phyloP scores from a whole-genome alignment of 2,797 vertebrate genomes.

The Protonibea diacanthus region DNA sequence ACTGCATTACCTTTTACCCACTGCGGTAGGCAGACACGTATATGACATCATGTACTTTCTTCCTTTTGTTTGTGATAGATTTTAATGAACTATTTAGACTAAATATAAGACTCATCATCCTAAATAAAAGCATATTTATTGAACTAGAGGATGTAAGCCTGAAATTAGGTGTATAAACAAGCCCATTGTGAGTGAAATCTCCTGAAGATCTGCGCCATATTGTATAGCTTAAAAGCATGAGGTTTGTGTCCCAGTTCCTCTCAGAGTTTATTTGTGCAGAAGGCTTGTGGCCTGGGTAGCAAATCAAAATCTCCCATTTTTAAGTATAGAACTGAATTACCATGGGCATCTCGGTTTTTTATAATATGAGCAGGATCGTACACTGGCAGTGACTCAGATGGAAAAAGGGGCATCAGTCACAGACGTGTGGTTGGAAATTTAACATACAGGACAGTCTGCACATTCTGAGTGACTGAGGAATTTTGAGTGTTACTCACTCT shows the following conservation, averaged over 20 bases:
- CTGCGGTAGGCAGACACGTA: too few relatives aligned
- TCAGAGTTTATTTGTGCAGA: constrained; percentile 49
- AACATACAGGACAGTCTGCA: constrained; percentile 58
- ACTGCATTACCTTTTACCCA: too few relatives aligned
- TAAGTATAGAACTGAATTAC: constrained; percentile 48
- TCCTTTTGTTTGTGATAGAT: too few relatives aligned
- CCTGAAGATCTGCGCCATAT: constrained; percentile 16
- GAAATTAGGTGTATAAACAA: constrained; percentile 27
- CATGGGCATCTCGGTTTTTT: constrained; percentile 44
- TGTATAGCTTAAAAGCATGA: constrained; percentile 38
- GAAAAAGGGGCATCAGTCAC: constrained; percentile 66
- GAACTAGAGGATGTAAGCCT: not conserved
- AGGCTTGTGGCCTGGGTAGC: constrained; percentile 27
- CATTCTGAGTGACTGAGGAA: constrained; percentile 40
- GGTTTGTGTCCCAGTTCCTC: constrained; percentile 32
- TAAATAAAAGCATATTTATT: not conserved
- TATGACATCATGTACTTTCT: too few relatives aligned
- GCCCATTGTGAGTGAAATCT: constrained; percentile 11
- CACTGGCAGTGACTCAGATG: constrained; percentile 52
- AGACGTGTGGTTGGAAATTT: constrained; percentile 65
- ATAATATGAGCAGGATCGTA: constrained; percentile 52
- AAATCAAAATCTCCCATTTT: constrained; percentile 50
- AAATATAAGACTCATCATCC: not conserved
- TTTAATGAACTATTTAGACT: not conserved
- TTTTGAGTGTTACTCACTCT: constrained; percentile 33